These are phyloP conservation scores for Poecile montanus DNA, from an alignment of 2,797 vertebrate genomes.

Conservation along the genomic window DNA sequence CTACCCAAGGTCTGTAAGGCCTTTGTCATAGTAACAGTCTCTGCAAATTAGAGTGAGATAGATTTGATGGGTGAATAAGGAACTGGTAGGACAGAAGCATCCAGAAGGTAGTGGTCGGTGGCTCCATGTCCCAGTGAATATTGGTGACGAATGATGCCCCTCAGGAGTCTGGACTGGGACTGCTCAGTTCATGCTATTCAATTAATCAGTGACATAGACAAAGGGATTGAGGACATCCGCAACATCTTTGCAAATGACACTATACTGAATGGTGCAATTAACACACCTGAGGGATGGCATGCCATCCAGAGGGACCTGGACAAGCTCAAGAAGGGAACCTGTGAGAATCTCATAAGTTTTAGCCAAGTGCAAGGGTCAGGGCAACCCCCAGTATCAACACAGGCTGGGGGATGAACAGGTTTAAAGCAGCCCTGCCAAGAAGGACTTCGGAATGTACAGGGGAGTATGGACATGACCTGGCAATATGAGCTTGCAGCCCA, in stretches of 20 bases:
- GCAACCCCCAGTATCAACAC: not conserved
- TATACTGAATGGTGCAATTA: too few relatives aligned
- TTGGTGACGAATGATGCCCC: not conserved
- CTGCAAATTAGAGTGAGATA: not conserved
- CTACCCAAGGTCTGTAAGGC: not conserved
- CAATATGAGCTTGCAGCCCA: not conserved
- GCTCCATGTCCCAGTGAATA: not conserved
- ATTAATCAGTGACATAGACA: not conserved
- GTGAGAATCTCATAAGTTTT: not conserved
- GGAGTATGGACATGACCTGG: not conserved
- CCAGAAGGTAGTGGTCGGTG: accelerated
- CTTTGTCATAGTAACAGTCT: not conserved
- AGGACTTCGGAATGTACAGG: accelerated
- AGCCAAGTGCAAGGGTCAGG: accelerated
- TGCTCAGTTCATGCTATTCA: not conserved
- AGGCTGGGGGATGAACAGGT: not conserved
- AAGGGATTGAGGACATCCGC: not conserved
- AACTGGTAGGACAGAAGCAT: not conserved
- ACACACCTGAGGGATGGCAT: not conserved
- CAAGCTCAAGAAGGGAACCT: not conserved
- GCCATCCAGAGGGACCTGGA: not conserved
- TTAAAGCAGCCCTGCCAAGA: not conserved
- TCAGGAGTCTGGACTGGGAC: not conserved
- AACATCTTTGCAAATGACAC: not conserved
- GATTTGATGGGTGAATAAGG: not conserved